A percentile compares a stretch with the other conserved stretches of the same genome.
Conservation (phyloP, 2,888 invertebrate species). For the Scaptomyza polygonia region DNA sequence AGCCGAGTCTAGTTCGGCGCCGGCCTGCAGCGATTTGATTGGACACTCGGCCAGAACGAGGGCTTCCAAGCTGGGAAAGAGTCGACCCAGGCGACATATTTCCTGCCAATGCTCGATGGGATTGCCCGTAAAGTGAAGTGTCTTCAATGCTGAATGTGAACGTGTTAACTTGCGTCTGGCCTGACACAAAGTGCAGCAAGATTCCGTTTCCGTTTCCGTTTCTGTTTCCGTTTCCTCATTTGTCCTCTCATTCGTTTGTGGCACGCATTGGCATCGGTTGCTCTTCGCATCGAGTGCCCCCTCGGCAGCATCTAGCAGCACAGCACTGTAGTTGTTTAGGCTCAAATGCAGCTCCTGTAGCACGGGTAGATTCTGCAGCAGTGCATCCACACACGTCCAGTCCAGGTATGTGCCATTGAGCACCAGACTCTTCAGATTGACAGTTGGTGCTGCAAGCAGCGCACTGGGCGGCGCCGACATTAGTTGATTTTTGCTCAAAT, state of each 20-base stretch:
- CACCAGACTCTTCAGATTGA: slow-evolving; percentile 90
- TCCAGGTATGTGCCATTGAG: slow-evolving; percentile 94
- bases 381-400: slow-evolving; percentile 92
- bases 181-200: slow-evolving; percentile 40
- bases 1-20: slow-evolving; percentile 84
- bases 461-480: slow-evolving; percentile 87
- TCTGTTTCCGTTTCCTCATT: slow-evolving; percentile 6
- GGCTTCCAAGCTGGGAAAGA: slow-evolving; percentile 94
- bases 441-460: slow-evolving; percentile 82
- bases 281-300: slow-evolving; percentile 20
- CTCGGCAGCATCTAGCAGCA: slow-evolving; percentile 87
- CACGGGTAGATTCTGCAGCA: slow-evolving; percentile 90
- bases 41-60: slow-evolving; percentile 95
- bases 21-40: slow-evolving; percentile 85
- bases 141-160: slow-evolving; percentile 89
- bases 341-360: slow-evolving; percentile 96
- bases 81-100: slow-evolving; percentile 92
- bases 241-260: slow-evolving; percentile 17
- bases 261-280: slow-evolving; percentile 41
- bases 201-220: slow-evolving; percentile 9
- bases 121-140: slow-evolving; percentile 94
- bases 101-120: slow-evolving; percentile 93
- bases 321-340: slow-evolving; percentile 93
- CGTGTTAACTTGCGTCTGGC: slow-evolving; percentile 46
- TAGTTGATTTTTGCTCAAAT: slow-evolving; percentile 94